These are phyloP conservation scores for Vipera latastei DNA, from an alignment of 2,797 vertebrate genomes.

Conservation along the genomic window DNA sequence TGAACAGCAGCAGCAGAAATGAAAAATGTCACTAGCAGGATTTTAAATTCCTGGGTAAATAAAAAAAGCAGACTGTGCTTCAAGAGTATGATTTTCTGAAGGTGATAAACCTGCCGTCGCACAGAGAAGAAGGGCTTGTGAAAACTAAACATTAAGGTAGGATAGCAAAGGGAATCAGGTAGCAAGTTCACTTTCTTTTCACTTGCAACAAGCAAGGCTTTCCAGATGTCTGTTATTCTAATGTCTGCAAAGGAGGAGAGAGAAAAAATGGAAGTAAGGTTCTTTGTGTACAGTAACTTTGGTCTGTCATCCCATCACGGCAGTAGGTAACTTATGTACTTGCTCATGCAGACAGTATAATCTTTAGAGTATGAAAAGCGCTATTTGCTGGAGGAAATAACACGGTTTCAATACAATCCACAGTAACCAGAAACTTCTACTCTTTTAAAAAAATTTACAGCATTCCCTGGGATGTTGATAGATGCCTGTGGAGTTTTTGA, in stretches of 20 bases:
- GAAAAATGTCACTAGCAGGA: not conserved
- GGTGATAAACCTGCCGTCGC: not conserved
- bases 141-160: not conserved
- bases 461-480: not conserved
- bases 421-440: not conserved
- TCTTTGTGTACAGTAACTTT: constrained; percentile 7
- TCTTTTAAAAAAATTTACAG: not conserved
- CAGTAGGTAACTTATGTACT: constrained; percentile 2
- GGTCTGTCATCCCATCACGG: not conserved
- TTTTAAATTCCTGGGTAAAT: not conserved
- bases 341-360: not conserved
- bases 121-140: not conserved
- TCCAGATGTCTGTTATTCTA: constrained; percentile 12
- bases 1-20: not conserved
- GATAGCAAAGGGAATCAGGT: not conserved
- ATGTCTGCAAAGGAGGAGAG: not conserved
- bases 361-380: constrained; percentile 1
- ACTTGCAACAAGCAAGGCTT: not conserved
- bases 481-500: not conserved
- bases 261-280: not conserved
- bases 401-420: not conserved
- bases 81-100: not conserved
- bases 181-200: constrained; percentile 1
- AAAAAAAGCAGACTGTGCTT: not conserved
- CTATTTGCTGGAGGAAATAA: constrained; percentile 3